These are phyloP conservation scores for Chalcis sispes DNA, from an alignment of 2,888 invertebrate genomes.

Conservation along the genomic window DNA sequence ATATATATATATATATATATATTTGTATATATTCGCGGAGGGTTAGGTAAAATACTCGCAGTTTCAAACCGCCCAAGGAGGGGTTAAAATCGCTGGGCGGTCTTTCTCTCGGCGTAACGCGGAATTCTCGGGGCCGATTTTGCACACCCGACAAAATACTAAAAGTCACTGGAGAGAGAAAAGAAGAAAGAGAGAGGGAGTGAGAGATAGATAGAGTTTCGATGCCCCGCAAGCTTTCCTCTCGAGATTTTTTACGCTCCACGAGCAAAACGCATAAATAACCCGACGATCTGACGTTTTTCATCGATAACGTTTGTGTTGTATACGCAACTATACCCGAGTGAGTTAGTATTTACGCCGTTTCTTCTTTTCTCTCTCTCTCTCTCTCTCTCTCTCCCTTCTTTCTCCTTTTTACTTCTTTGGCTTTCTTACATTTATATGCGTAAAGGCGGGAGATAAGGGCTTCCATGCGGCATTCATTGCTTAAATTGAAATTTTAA, in stretches of 20 bases:
- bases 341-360: background rate
- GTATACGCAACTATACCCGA: too few species aligned
- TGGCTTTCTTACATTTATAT: conserved; percentile 32
- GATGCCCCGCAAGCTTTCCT: conserved; percentile 30
- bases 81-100: conserved; percentile 17
- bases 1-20: too few species aligned
- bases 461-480: conserved; percentile 1
- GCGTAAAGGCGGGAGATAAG: conserved; percentile 51
- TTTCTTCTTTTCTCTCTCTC: background rate
- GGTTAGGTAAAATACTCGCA: too few species aligned
- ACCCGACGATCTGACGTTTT: conserved; percentile 36
- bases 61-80: conserved; percentile 24
- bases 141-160: background rate
- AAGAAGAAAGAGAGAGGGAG: background rate
- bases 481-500: conserved; percentile 47
- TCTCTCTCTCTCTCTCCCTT: conserved; percentile 7
- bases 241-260: conserved; percentile 43
- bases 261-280: conserved; percentile 41
- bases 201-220: background rate
- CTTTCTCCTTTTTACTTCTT: conserved; percentile 1
- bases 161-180: too few species aligned
- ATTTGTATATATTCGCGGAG: too few species aligned
- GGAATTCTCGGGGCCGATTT: conserved; percentile 20
- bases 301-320: conserved; percentile 18
- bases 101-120: background rate